Conservation (phyloP, 2,797 vertebrate genomes). For the Hoplostethus atlanticus region DNA sequence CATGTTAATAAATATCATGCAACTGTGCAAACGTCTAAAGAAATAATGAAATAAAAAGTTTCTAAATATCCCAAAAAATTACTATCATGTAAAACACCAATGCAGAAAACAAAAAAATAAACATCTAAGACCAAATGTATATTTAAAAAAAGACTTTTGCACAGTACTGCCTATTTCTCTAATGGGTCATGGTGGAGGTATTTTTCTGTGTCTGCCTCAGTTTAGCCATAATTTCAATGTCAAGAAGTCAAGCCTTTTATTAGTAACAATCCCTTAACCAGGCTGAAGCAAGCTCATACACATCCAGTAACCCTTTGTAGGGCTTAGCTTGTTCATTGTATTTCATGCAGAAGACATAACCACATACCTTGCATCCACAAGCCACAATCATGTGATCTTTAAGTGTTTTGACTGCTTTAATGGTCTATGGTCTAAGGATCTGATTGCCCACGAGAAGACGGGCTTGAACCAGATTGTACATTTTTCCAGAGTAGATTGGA, state of each 20-base stretch:
- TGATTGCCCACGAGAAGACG: background rate
- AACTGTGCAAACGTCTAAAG: no score
- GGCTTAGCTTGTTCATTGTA: background rate
- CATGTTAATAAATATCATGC: conserved; percentile 6
- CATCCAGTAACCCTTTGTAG: background rate
- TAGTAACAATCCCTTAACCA: background rate
- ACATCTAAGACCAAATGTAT: no score
- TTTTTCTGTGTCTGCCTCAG: background rate
- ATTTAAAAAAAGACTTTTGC: no score
- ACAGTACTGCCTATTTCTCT: background rate
- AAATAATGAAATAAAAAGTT: no score
- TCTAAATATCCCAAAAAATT: no score
- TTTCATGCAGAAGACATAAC: background rate
- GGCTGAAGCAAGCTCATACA: background rate
- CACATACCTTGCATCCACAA: background rate
- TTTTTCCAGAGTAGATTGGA: background rate
- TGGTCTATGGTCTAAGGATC: background rate
- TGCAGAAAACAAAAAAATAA: no score
- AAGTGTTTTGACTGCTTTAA: background rate
- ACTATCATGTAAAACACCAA: no score
- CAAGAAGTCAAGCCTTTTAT: background rate
- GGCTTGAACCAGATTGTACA: background rate
- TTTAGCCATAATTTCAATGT: background rate
- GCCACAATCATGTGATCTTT: background rate
- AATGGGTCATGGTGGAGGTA: background rate